Conservation (phyloP, 1,140 invertebrate genomes). For the Pseudachorutes palmiensis region DNA sequence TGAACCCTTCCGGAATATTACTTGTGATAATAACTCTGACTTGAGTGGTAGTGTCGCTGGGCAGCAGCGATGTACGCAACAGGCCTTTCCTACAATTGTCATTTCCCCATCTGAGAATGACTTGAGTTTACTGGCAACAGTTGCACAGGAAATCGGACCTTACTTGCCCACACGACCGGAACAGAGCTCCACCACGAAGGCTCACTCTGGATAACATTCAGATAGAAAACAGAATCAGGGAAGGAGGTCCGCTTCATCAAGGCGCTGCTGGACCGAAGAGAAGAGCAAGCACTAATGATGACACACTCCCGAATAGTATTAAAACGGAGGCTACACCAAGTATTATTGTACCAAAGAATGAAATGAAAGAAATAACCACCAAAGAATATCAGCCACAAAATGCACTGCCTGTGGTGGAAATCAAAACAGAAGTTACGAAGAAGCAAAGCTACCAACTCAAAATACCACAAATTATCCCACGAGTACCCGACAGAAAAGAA, state of each 20-base stretch:
- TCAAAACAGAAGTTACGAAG: background rate
- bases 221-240: background rate
- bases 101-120: slow-evolving; percentile 28
- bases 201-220: background rate
- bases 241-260: background rate
- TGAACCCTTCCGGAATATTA: too few species aligned
- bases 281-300: background rate
- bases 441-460: background rate
- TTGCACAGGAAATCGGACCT: slow-evolving; percentile 35
- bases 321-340: too few species aligned
- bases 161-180: slow-evolving; percentile 4
- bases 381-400: background rate
- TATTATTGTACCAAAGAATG: too few species aligned
- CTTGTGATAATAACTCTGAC: too few species aligned
- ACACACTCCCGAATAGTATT: background rate
- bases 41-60: too few species aligned
- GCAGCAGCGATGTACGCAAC: background rate
- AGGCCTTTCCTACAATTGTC: background rate
- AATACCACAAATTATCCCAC: slow-evolving; percentile 21
- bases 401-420: background rate
- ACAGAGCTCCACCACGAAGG: background rate
- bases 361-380: background rate
- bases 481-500: background rate
- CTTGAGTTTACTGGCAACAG: slow-evolving; percentile 35
- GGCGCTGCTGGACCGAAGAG: background rate